Conservation (phyloP, 2,888 invertebrate genomes). For the Orchestes rusci region DNA sequence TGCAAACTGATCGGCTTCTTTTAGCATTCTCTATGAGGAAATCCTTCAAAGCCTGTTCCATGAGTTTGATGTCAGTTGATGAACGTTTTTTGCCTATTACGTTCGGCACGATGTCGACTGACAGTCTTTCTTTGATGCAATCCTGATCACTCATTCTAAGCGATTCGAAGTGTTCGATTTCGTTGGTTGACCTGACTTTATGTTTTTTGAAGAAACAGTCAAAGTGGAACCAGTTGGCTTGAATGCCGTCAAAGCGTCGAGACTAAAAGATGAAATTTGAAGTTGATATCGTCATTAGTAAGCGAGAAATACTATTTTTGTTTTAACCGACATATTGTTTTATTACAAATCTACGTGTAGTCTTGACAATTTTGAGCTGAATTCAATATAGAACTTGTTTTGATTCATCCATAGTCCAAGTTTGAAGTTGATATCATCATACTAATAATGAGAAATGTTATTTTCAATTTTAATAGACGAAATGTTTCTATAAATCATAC, state of each 20-base stretch:
- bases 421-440: too few relatives aligned
- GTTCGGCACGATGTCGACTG: conserved; percentile 42
- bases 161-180: conserved; percentile 73
- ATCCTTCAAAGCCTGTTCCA: conserved; percentile 55
- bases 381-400: too few relatives aligned
- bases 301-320: too few relatives aligned
- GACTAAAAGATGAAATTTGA: too few relatives aligned
- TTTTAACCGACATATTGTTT: too few relatives aligned
- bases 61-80: conserved; percentile 33
- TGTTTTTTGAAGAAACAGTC: conserved; percentile 82
- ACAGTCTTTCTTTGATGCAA: conserved; percentile 57
- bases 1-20: conserved; percentile 71
- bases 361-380: too few relatives aligned
- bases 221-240: conserved; percentile 83
- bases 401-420: too few relatives aligned
- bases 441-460: too few relatives aligned
- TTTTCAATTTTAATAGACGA: too few relatives aligned
- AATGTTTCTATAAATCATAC: too few relatives aligned
- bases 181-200: conserved; percentile 62
- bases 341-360: too few relatives aligned
- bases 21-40: conserved; percentile 81
- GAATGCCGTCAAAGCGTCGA: conserved; percentile 78
- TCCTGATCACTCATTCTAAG: conserved; percentile 81
- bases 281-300: too few relatives aligned
- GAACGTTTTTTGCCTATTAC: conserved; percentile 48